A percentile compares a stretch with the other conserved stretches of the same genome.
Conservation (phyloP, 2,888 invertebrate species). For the Drosophila paracracens region DNA sequence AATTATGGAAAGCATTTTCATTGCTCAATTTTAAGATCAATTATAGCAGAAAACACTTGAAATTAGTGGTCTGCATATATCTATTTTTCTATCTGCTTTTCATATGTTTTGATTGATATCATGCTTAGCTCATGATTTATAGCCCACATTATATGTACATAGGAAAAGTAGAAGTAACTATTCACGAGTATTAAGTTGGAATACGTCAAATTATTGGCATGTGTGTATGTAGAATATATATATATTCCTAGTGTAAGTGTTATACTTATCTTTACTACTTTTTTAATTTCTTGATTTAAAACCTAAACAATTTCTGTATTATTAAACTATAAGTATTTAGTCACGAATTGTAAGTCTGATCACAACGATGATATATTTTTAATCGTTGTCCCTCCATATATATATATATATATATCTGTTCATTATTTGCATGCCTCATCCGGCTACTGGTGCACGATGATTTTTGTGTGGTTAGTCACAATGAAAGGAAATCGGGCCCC, state of each 20-base stretch:
- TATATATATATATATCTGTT: not conserved
- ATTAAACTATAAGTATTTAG: too few species aligned
- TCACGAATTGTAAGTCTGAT: not conserved
- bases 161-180: not conserved
- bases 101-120: too few species aligned
- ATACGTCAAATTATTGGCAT: not conserved
- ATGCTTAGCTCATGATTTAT: too few species aligned
- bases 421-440: conserved; percentile 2
- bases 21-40: not conserved
- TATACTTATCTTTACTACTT: not conserved
- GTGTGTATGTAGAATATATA: not conserved
- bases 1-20: not conserved
- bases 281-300: not conserved
- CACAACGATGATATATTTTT: not conserved
- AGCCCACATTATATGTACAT: too few species aligned
- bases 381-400: not conserved
- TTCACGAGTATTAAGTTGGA: not conserved
- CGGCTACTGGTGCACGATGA: not conserved
- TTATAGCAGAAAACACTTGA: not conserved
- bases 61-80: not conserved
- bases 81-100: too few species aligned
- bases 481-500: conserved; percentile 5
- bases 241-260: not conserved
- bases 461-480: conserved; percentile 16
- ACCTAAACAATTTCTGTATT: not conserved